A percentile compares a stretch with the other conserved stretches of the same genome.
phyloP scores from a whole-genome alignment of 1,140 invertebrate species.

The Samia ricini region DNA sequence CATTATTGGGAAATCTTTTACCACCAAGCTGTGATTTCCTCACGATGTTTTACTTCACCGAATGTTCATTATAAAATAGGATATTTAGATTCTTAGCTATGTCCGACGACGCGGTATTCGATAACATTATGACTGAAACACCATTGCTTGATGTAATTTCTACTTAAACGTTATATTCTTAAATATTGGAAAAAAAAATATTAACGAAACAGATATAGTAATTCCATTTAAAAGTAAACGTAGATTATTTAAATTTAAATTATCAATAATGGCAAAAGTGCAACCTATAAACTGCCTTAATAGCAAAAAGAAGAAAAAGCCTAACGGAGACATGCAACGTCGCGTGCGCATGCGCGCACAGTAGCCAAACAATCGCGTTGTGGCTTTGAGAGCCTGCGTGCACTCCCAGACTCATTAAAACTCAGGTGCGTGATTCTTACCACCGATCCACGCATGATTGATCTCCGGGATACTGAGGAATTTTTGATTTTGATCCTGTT shows the following conservation, averaged over 20 bases:
- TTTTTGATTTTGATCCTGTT: background rate
- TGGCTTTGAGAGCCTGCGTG: constrained; percentile 16
- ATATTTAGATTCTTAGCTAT: too few relatives aligned
- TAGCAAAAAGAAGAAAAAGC: constrained; percentile 14
- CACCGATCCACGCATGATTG: background rate
- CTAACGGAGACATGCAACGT: constrained; percentile 41
- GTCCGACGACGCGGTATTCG: too few relatives aligned
- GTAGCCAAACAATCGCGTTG: constrained; percentile 27
- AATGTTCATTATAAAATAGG: too few relatives aligned
- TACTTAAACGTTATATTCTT: too few relatives aligned
- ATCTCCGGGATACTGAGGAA: background rate
- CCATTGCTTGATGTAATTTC: too few relatives aligned
- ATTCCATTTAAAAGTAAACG: background rate
- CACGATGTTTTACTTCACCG: too few relatives aligned
- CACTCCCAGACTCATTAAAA: constrained; percentile 35
- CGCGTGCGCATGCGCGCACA: constrained; percentile 34
- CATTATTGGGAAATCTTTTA: too few relatives aligned
- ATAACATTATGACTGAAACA: too few relatives aligned
- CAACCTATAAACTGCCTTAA: constrained; percentile 12
- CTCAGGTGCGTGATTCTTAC: constrained; percentile 25
- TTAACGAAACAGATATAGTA: too few relatives aligned
- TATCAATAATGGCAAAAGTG: background rate
- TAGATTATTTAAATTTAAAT: background rate
- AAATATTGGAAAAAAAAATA: too few relatives aligned
- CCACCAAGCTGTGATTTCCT: too few relatives aligned